Evolutionary conservation across 2,113 vertebrate genomes (phyloP), one percentile per base, ranked within the genome.

Genomic region (Vicugna pacos): DNA sequence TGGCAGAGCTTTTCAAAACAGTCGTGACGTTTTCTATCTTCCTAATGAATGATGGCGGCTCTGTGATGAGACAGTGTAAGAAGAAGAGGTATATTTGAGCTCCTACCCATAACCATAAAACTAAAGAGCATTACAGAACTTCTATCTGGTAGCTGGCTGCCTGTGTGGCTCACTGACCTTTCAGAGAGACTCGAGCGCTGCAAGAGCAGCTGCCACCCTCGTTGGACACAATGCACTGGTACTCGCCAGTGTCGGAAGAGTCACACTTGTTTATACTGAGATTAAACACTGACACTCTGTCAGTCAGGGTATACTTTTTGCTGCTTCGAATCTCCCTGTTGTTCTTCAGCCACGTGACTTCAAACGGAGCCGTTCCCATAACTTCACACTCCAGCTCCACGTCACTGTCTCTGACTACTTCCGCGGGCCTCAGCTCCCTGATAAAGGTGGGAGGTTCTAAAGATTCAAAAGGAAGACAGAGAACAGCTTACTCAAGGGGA

Each of bases 261-360:
- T 99, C 99, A 95, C 99, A 99, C 83, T 98, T 99, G 96, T 99
- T 99, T 95, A 99, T 99, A 46, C 99, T 99, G 30, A 99, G 99
- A 77, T 98, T 98, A 97, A 99, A 98, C 46, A 98, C 93, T 9
- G 97, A 99, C 85, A 99, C 99, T 79, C 98, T 98, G 87, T 98
- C 98, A n/a, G 98, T 98, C 86, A 99, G 97, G 24, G 98, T 96
- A 0, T 99, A 99, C 97, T 99, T 99, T 95, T 99, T 99, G 98
- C 99, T 99, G 96, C 99, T 99, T 98, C 99, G 99, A 75, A 99
- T 99, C 95, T 99, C 99, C 90, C 99, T 99, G 82, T 99, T 99
- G 97, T 99, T 99, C 98, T 99, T 99, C 98, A 99, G 98, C 99
- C 99, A 99, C 9, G 98, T 99, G 67, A 99, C 99, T 96, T 99